Base-by-base conservation (phyloP, 2,797 vertebrate genomes). In the Brotula barbata region DNA sequence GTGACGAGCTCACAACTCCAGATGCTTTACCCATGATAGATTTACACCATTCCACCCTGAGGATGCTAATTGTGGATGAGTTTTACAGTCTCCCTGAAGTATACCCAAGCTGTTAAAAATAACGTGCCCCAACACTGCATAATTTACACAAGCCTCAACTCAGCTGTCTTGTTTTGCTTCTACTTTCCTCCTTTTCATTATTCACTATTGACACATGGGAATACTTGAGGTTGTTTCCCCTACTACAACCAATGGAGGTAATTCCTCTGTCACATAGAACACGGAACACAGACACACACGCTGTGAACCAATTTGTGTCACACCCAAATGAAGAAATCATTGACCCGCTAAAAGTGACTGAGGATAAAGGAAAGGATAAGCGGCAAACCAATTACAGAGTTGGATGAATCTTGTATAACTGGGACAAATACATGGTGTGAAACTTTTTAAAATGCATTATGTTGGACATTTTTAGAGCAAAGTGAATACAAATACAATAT, bases 361-460 rank as follows among this genome's bases (percentile, higher is more conserved):
- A 82, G 81, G 87, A 84, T 75, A 82, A 88, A 85, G 77, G 70
- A 64, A 52, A 78, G 80, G 85, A 88, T 90, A 87, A 89, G 83
- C 82, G 23, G 33, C 52, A 40, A 85, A 60, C 80, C 87, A 89
- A 87, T 89, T 88, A 86, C 82, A 85, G 83, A 87, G 72, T 82
- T 86, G 84, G 83, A 75, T 88, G 75, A 85, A 84, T 74, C 80
- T 71, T 47, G 74, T 76, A 75, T 82, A 73, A 80, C 80, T 82
- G 80, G 86, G 83, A 85, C 81, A 85, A 86, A 83, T 77, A 84
- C 59, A 46, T 28, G 68, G 56, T 58, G 31, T 52, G 43, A 69
- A 37, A 55, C 56, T 71, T 78, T 53, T 68, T 28, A 78, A 64
- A 77, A 55, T 58, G 69, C 58, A 61, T 72, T 83, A 71, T 64